Evolutionary conservation across 2,113 vertebrate species (phyloP).

Genomic region (Pseudopodoces humilis): DNA sequence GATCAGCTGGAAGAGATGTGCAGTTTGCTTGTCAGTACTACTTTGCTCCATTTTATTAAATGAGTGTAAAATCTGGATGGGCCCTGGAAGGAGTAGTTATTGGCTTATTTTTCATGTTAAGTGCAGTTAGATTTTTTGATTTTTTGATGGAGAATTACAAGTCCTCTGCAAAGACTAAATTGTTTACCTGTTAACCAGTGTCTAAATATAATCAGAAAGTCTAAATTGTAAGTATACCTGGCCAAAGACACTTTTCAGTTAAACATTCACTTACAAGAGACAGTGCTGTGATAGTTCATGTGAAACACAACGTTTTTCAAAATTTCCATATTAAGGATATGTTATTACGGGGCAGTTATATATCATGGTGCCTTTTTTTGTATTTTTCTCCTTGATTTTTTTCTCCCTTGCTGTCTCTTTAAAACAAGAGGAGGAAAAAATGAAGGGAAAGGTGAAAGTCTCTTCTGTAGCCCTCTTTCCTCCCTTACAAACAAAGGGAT

Average conservation of each 20-base stretch:
- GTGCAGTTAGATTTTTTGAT: not conserved
- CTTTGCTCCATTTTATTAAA: not conserved
- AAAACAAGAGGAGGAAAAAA: not conserved
- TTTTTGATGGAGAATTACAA: not conserved
- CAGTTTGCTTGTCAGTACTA: not conserved
- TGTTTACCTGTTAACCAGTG: not conserved
- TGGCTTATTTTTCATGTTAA: not conserved
- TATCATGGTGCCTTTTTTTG: not conserved
- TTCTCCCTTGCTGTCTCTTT: not conserved
- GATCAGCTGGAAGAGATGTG: not conserved
- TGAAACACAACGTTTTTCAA: not conserved
- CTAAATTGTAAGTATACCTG: not conserved
- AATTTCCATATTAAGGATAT: not conserved
- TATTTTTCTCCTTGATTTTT: not conserved
- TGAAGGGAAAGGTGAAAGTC: not conserved
- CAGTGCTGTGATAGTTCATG: not conserved
- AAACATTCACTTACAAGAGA: not conserved
- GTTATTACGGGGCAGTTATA: not conserved
- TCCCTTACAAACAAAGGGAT: no score
- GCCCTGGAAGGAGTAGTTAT: not conserved
- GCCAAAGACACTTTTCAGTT: not conserved
- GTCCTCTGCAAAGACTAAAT: not conserved
- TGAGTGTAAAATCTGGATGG: not conserved
- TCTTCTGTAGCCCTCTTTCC: not conserved
- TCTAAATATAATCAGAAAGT: not conserved